Percentiles rank a stretch among this genome's conserved stretches.
Evolutionary conservation across 2,888 invertebrate species (phyloP).

Genomic region (Yponomeuta plumbellus): DNA sequence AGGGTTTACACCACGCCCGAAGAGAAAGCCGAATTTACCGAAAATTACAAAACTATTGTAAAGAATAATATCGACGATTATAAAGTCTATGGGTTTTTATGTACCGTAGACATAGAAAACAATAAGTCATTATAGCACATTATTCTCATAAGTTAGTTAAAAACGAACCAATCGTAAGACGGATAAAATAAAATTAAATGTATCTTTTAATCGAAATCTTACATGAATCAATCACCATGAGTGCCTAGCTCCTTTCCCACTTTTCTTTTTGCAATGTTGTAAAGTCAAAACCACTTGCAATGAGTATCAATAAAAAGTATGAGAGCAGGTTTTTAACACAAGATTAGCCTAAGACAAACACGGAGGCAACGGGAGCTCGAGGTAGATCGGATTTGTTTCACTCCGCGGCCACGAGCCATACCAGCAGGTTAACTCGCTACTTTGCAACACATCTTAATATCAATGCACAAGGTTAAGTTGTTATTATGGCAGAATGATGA

Average conservation of each 20-base stretch:
- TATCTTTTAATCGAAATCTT: too few relatives aligned
- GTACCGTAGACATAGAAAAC: not conserved
- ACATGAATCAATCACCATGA: too few relatives aligned
- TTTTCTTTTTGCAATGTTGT: too few relatives aligned
- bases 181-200: too few relatives aligned
- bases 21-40: constrained; percentile 41
- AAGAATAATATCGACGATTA: constrained; percentile 53
- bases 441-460: too few relatives aligned
- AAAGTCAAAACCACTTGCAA: too few relatives aligned
- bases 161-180: too few relatives aligned
- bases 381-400: not conserved
- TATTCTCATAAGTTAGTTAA: too few relatives aligned
- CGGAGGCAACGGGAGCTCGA: not conserved
- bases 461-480: too few relatives aligned
- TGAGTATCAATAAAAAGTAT: not conserved
- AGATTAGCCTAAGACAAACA: not conserved
- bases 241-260: too few relatives aligned
- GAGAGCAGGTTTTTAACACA: not conserved
- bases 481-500: too few relatives aligned
- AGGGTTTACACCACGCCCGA: constrained; percentile 35
- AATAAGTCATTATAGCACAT: too few relatives aligned
- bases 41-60: constrained; percentile 44
- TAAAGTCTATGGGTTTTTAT: constrained; percentile 41
- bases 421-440: not conserved
- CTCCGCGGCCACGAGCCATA: not conserved